Percentiles rank a stretch among this genome's conserved stretches.
Conservation (phyloP, 2,113 vertebrate species). For the Dicrurus megarhynchus region DNA sequence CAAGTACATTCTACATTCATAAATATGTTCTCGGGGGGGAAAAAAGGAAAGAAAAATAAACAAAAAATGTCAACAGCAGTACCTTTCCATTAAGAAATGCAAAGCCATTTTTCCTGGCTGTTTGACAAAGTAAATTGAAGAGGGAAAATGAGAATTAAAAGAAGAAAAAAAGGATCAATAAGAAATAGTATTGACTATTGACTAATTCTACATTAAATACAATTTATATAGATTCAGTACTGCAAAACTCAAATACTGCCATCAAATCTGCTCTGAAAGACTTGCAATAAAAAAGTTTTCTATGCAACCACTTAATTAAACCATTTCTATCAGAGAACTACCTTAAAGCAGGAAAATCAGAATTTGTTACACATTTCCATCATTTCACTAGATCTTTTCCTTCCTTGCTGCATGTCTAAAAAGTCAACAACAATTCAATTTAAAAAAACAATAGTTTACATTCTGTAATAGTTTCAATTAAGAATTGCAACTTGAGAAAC, state of each 20-base stretch:
- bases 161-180: background rate
- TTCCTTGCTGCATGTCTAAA: background rate
- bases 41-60: background rate
- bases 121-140: slow-evolving; percentile 38
- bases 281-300: background rate
- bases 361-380: background rate
- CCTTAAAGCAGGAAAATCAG: background rate
- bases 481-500: background rate
- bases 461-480: background rate
- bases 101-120: background rate
- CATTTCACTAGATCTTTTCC: background rate
- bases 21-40: slow-evolving; percentile 41
- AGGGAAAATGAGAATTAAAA: background rate
- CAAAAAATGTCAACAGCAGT: slow-evolving; percentile 38
- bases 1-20: slow-evolving; percentile 68
- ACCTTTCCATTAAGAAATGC: slow-evolving; percentile 57
- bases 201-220: background rate
- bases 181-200: background rate
- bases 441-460: background rate
- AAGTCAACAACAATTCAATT: background rate
- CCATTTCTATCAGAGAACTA: background rate
- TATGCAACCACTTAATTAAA: background rate
- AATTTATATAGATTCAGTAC: background rate
- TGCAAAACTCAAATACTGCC: background rate
- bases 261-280: background rate